phyloP scores from a whole-genome alignment of 2,888 invertebrate species.

The Spilosoma lubricipeda region DNA sequence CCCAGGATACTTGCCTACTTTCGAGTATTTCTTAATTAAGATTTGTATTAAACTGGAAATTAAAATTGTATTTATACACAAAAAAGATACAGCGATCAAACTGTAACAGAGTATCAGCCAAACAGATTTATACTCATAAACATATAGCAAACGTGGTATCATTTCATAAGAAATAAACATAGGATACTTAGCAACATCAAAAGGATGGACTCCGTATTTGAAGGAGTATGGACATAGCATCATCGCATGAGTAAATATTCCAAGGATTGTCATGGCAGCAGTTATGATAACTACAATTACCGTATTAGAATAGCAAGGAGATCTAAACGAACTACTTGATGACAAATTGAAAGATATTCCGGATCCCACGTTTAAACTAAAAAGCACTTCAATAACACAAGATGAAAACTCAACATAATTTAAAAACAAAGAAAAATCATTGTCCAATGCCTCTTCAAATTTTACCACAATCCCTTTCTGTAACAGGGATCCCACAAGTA shows the following conservation, averaged over 20 bases:
- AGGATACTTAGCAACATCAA: constrained; percentile 45
- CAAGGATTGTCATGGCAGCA: constrained; percentile 53
- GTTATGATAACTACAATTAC: constrained; percentile 63
- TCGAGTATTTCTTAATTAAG: constrained; percentile 49
- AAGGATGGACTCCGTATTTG: constrained; percentile 53
- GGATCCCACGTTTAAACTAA: constrained; percentile 65
- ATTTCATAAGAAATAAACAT: constrained; percentile 69
- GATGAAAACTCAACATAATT: constrained; percentile 50
- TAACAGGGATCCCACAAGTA: constrained; percentile 72
- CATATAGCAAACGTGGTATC: constrained; percentile 65
- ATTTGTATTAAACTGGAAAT: constrained; percentile 64
- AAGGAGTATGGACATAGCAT: constrained; percentile 73
- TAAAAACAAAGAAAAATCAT: constrained; percentile 59
- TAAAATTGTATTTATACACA: constrained; percentile 58
- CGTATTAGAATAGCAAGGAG: constrained; percentile 71
- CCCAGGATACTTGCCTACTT: constrained; percentile 63
- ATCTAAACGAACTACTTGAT: constrained; percentile 65
- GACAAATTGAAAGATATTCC: constrained; percentile 68
- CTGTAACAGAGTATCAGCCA: constrained; percentile 66
- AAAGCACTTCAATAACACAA: constrained; percentile 60
- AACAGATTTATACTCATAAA: constrained; percentile 56
- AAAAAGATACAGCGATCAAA: constrained; percentile 56
- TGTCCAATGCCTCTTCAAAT: constrained; percentile 67
- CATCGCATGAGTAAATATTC: constrained; percentile 62
- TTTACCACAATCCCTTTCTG: constrained; percentile 73